Base-by-base conservation (phyloP, 2,888 invertebrate species). In the Tetragnatha montana region DNA sequence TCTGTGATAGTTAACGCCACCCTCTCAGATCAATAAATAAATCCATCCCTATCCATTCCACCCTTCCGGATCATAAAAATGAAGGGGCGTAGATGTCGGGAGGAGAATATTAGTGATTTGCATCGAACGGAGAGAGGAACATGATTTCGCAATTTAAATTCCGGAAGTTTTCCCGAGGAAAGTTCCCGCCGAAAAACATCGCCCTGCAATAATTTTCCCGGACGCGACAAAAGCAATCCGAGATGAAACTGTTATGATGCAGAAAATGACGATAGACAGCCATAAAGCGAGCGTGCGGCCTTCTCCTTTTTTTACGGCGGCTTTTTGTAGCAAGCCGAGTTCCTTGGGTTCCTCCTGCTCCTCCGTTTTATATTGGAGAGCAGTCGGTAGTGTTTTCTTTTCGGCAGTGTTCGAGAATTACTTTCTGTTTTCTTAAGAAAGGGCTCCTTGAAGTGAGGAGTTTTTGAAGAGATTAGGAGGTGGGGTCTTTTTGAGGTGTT, bases 141-240 rank as follows among this genome's bases (percentile, higher is more conserved):
- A 60, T 60, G 60, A 60, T 60, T 60, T 60, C 60, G 60, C 60
- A 60, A 60, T 60, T 60, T 60, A 60, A 60, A 60, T 60, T 60
- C 60, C 60, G 60, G 60, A 60, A 60, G 60, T 60, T 60, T 60
- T 60, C 60, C 35, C 35, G 35, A 17, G 60, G 60, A 60, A 60
- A 60, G 17, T 12, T 60, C 17, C 60, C 17, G 14, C 14, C 60
- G 60, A 17, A 60, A 60, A 60, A 60, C 12, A 12, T 17, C 17
- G 12, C 14, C 60, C 4, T 7, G 60, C 14, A 12, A 12, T 17
- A 17, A 60, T 17, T 60, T 60, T 60, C 17, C 17, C 8, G 4
- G 60, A 60, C 60, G 17, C 60, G 60, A 60, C 60, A 60, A 60
- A 60, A 60, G 60, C 60, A 60, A 60, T 60, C 60, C 60, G 17